Evolutionary conservation across 1,140 invertebrate species (phyloP).

Genomic region (Charaxes varanes): DNA sequence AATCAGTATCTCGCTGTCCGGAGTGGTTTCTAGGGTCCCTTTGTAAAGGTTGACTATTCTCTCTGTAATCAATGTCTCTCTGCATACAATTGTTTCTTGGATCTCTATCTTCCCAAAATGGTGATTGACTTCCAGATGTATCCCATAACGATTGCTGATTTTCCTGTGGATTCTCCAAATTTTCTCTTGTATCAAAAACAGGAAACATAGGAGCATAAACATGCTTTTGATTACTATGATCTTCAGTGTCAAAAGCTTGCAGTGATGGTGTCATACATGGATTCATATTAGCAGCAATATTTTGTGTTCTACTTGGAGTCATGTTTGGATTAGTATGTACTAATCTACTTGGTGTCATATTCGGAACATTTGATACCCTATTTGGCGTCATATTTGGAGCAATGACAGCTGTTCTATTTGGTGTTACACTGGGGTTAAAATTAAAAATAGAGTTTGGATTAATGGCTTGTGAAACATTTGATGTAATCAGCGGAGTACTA

Average conservation of each 20-base stretch:
- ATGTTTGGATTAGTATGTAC: conserved; percentile 16
- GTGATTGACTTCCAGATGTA: conserved; percentile 4
- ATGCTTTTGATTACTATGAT: conserved; percentile 33
- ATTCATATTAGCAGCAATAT: conserved; percentile 13
- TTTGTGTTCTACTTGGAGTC: conserved; percentile 9
- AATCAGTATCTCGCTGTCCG: conserved; percentile 17
- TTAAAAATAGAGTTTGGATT: not conserved
- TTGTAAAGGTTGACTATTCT: conserved; percentile 1
- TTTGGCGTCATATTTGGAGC: conserved; percentile 7
- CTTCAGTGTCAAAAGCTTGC: conserved; percentile 37
- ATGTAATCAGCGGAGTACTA: not conserved
- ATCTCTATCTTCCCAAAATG: conserved; percentile 23
- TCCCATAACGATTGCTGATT: conserved; percentile 17
- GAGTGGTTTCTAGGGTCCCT: conserved; percentile 7
- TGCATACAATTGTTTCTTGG: conserved; percentile 13
- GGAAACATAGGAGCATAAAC: conserved; percentile 47
- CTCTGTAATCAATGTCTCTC: conserved; percentile 15
- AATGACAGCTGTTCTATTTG: no score
- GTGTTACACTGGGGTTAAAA: not conserved
- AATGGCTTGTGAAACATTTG: conserved; percentile 1
- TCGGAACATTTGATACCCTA: conserved; percentile 10
- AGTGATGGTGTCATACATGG: conserved; percentile 35
- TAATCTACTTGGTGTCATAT: conserved; percentile 18
- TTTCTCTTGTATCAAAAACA: conserved; percentile 23
- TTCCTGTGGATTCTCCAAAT: conserved; percentile 22